Base-by-base conservation (phyloP, 2,797 vertebrate genomes). In the Tapera naevia region DNA sequence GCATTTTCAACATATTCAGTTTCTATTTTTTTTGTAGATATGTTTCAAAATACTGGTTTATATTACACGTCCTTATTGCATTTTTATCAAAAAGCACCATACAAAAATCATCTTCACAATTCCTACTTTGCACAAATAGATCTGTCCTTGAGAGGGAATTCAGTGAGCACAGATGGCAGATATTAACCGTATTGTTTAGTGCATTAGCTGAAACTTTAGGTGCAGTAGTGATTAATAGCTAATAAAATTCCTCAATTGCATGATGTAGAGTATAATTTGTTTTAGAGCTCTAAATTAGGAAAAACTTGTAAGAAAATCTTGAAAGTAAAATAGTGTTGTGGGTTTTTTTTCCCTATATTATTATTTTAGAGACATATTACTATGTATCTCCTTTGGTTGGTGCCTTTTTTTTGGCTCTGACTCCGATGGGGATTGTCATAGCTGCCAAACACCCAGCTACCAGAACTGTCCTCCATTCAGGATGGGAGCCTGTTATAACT, bases 401-500 rank as follows among this genome's bases (percentile, higher is more conserved):
- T 98, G 98, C 98, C 96, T 99, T 99, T 98, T 99, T 99, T 97
- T 98, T 99, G 98, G 98, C 98, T 96, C 97, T 99, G 74, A 99
- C 99, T 93, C 99, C 99, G 4, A 97, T 99, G 95, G 99, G 99
- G 98, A 99, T 99, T 95, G 98, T 99, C 97, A 98, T 99, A 97
- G 99, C 99, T 93, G 99, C 99, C 97, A 99, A 99, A 91, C 99
- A 99, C 96, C 99, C 99, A 35, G 99, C 99, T 96, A 99, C 99
- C 95, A 99, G 99, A 97, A 99, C 98, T 62, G 99, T 99, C 91
- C 99, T 99, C 45, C 98, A 99, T 96, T 99, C 99, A 4, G 99
- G 99, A 88, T 99, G 99, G 99, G 99, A 99, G 97, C 99, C 99
- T 7, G 99, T 99, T 97, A 99, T 99, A 97, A 99, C 99, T 19